Percentiles rank a stretch among this genome's conserved stretches.
Evolutionary conservation across 2,113 vertebrate genomes (phyloP).

Genomic region (Bucco capensis): DNA sequence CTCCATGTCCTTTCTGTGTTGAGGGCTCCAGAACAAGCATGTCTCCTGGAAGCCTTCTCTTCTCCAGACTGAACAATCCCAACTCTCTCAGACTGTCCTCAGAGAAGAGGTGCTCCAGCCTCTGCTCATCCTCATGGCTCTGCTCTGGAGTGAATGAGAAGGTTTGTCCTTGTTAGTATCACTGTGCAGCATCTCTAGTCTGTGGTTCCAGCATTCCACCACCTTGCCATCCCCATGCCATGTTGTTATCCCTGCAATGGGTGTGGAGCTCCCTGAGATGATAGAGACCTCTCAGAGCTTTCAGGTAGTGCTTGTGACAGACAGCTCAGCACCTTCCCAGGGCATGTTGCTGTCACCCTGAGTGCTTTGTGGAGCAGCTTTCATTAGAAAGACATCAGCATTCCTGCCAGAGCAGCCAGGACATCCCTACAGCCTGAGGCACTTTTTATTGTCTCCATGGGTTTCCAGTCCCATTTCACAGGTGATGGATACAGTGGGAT

Average conservation of each 20-base stretch:
- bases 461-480: background rate
- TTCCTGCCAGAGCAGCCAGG: background rate
- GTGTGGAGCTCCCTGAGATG: background rate
- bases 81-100: no score
- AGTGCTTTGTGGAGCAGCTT: background rate
- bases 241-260: background rate
- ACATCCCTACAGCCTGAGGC: background rate
- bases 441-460: rapidly evolving
- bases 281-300: rapidly evolving
- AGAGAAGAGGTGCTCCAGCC: no score
- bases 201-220: background rate
- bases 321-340: background rate
- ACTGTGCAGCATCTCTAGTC: background rate
- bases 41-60: no score
- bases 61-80: no score
- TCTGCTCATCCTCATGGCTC: no score
- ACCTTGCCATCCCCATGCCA: rapidly evolving
- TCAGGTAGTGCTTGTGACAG: background rate
- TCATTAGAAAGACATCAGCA: background rate
- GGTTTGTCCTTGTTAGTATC: background rate
- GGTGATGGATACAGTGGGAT: background rate
- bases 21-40: no score
- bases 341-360: background rate
- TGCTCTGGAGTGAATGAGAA: background rate
- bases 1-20: no score